Evolutionary conservation across 2,888 invertebrate genomes (phyloP).

Genomic region (Eupithecia subumbrata): DNA sequence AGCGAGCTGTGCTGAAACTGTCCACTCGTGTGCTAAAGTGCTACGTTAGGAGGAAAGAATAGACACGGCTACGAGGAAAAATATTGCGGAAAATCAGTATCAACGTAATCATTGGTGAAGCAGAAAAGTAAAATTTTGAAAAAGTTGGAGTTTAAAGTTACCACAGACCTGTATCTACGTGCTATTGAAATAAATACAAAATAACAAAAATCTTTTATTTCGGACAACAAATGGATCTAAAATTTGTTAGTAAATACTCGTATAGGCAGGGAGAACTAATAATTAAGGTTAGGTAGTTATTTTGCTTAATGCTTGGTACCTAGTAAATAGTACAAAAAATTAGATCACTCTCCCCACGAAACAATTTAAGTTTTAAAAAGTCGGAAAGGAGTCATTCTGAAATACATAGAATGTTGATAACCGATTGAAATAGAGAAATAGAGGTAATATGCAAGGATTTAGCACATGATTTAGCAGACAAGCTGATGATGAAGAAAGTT

Average conservation of each 20-base stretch:
- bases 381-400: not conserved
- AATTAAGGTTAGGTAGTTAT: not conserved
- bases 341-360: not conserved
- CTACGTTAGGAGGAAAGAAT: constrained; percentile 4
- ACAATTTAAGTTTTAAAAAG: not conserved
- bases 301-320: not conserved
- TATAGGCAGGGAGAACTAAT: not conserved
- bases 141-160: not conserved
- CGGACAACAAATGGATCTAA: no score
- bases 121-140: not conserved
- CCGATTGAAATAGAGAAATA: not conserved
- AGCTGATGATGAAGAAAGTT: not conserved
- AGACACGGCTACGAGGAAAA: not conserved
- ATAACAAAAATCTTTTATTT: not conserved
- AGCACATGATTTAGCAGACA: not conserved
- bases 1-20: constrained; percentile 72
- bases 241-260: no score
- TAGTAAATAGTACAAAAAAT: not conserved
- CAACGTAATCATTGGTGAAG: no score
- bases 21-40: constrained; percentile 68
- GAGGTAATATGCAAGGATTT: not conserved
- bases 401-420: not conserved
- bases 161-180: not conserved
- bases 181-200: not conserved
- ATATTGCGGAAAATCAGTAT: no score